A percentile compares a stretch with the other conserved stretches of the same genome.
Conservation (phyloP, 1,140 invertebrate genomes). For the Macrotrachela quadricornifera region DNA sequence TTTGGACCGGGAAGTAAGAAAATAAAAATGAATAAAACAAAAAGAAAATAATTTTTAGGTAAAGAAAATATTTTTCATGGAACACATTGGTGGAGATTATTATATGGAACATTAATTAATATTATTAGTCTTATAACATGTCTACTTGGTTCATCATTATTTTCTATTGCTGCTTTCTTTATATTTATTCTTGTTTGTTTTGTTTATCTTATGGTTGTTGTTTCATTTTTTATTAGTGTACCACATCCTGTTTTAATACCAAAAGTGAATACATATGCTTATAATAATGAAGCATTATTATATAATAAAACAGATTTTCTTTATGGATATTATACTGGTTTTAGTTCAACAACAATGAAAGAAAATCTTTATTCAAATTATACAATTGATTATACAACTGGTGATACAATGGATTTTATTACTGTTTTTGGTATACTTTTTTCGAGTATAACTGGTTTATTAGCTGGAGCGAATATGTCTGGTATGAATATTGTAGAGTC, state of each 20-base stretch:
- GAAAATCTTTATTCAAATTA: constrained; percentile 52
- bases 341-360: constrained; percentile 45
- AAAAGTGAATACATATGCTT: too few relatives aligned
- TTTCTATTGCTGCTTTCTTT: constrained; percentile 21
- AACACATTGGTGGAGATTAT: constrained; percentile 56
- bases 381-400: constrained; percentile 59
- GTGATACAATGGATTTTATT: constrained; percentile 47
- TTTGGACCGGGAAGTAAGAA: constrained; percentile 43
- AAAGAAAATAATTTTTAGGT: not conserved
- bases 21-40: constrained; percentile 38
- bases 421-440: constrained; percentile 53
- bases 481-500: too few relatives aligned
- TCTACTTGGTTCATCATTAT: constrained; percentile 72
- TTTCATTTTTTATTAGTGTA: too few relatives aligned
- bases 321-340: constrained; percentile 30
- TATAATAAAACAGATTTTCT: too few relatives aligned
- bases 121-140: constrained; percentile 65
- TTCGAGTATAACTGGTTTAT: constrained; percentile 89
- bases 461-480: constrained; percentile 98
- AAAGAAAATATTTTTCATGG: not conserved
- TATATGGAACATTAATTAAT: constrained; percentile 67
- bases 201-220: too few relatives aligned
- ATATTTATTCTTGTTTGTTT: too few relatives aligned
- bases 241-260: too few relatives aligned
- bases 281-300: too few relatives aligned